Evolutionary conservation across 2,888 invertebrate genomes (phyloP), one percentile per base, ranked within the genome.

Genomic region (Bhutanitis thaidina): DNA sequence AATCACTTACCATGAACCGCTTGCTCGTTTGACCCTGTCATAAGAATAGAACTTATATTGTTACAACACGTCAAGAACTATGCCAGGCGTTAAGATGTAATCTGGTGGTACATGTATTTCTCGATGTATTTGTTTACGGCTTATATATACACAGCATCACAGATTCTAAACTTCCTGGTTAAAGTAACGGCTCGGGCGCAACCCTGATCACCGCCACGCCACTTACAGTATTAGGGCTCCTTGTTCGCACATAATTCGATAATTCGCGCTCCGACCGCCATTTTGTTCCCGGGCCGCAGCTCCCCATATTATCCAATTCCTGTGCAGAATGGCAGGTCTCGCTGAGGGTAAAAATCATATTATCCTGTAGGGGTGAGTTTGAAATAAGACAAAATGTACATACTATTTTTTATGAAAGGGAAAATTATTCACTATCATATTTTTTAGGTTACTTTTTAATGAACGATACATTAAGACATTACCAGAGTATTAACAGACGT

Each of bases 161-260:
- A 35, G 9, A 20, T 5, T 12, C 7, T 3, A 13, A 27, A 15
- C 5, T n/a, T n/a, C n/a, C n/a, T n/a, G 40, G 41, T 43, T 41
- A 20, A 3, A 38, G 9, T 35, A 13, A 13, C n/a, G 1, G 36
- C 5, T 10, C 16, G 10, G 30, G 46, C 41, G 34, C 69, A 69
- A 53, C 73, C 77, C 74, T 69, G 55, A 8, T 30, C 15, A 38
- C 51, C 20, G 43, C 29, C 50, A 13, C 39, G 57, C 68, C 66
- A 69, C 67, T 74, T 67, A 65, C 66, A 59, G 67, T 68, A 79
- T 80, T 80, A 79, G 77, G 72, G 71, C 65, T 66, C 74, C 76
- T 79, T 80, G 80, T 78, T 71, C 74, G 63, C 49, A 41, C 49
- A 58, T 80, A 76, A 79, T 73, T 65, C 60, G 72, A 74, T 79